phyloP scores from a whole-genome alignment of 2,797 vertebrate species.

The Scleropages formosus region DNA sequence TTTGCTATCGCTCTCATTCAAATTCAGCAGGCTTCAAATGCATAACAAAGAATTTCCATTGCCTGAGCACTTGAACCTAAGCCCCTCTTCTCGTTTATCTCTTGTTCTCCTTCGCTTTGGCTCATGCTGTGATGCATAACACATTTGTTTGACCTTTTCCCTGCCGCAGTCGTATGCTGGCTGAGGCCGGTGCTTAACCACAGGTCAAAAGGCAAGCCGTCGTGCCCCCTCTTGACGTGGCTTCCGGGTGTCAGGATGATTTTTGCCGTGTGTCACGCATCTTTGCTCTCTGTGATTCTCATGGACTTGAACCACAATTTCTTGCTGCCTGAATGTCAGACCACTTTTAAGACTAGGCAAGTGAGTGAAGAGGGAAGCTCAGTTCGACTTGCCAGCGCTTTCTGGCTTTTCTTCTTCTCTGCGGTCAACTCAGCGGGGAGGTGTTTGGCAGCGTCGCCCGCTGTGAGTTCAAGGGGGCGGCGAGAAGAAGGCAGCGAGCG shows the following conservation, averaged over 20 bases:
- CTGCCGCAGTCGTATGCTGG: not conserved
- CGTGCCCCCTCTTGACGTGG: too few relatives aligned
- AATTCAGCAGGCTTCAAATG: slow-evolving; percentile 12
- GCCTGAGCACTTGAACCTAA: slow-evolving; percentile 1
- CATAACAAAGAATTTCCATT: slow-evolving; percentile 20
- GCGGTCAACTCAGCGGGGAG: too few relatives aligned
- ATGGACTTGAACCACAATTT: too few relatives aligned
- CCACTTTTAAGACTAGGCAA: too few relatives aligned
- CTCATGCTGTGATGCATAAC: not conserved
- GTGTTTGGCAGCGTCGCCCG: not conserved
- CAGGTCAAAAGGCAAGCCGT: not conserved
- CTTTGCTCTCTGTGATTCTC: too few relatives aligned
- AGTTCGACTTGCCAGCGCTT: too few relatives aligned
- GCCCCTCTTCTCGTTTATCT: not conserved
- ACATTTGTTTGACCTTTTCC: not conserved
- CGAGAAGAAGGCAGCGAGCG: not conserved
- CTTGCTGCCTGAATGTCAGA: too few relatives aligned
- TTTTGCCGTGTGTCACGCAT: too few relatives aligned
- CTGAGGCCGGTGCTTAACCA: not conserved
- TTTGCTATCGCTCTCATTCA: not conserved
- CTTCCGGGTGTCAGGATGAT: too few relatives aligned
- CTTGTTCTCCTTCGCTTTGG: not conserved
- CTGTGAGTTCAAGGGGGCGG: not conserved
- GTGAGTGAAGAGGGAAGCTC: too few relatives aligned
- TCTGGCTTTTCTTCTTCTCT: too few relatives aligned